Evolutionary conservation across 1,140 invertebrate species (phyloP).

Genomic region (Rhizoglyphus robini): DNA sequence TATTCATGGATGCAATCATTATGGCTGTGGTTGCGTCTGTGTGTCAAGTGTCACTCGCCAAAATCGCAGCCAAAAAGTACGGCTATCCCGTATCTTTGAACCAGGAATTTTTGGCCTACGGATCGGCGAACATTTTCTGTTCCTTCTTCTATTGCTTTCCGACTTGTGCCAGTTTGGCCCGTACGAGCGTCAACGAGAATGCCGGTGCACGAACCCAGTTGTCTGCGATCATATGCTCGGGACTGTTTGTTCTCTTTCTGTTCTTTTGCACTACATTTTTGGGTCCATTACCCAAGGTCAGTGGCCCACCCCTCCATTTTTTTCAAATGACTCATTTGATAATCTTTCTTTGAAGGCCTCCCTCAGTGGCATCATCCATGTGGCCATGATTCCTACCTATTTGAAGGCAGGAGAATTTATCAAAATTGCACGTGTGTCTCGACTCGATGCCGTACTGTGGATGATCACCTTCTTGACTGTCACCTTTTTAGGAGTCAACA

Average conservation of each 20-base stretch:
- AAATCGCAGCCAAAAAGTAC: constrained; percentile 43
- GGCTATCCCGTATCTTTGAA: constrained; percentile 42
- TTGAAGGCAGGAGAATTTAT: background rate
- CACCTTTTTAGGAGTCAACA: background rate
- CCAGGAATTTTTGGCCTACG: constrained; percentile 44
- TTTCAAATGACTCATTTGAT: background rate
- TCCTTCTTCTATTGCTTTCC: constrained; percentile 42
- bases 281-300: constrained; percentile 33
- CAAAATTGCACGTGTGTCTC: background rate
- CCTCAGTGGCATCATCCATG: background rate
- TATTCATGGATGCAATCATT: constrained; percentile 33
- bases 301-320: too few relatives aligned
- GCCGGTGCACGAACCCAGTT: constrained; percentile 38
- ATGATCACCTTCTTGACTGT: background rate
- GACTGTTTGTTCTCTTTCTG: constrained; percentile 38
- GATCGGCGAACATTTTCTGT: constrained; percentile 36
- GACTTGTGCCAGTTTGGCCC: constrained; percentile 39
- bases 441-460: background rate
- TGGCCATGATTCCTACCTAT: background rate
- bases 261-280: constrained; percentile 38
- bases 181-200: constrained; percentile 36
- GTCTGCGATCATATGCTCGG: constrained; percentile 37
- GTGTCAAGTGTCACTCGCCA: constrained; percentile 43
- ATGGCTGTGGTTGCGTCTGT: constrained; percentile 43
- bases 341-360: background rate